A percentile compares a stretch with the other conserved stretches of the same genome.
Conservation (phyloP, 2,797 vertebrate genomes). For the Acanthurus leucopareius region DNA sequence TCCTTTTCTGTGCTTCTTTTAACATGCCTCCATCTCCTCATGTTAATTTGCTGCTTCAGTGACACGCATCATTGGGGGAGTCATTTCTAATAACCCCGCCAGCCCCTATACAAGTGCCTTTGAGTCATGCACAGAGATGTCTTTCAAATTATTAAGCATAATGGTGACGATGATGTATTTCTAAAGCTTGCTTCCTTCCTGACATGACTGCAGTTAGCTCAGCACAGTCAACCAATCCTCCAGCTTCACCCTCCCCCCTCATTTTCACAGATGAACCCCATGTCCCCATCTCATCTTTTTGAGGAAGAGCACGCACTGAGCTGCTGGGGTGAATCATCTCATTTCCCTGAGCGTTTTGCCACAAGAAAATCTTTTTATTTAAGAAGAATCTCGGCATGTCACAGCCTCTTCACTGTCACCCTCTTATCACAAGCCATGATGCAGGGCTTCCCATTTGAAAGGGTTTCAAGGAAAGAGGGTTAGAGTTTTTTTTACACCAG, state of each 20-base stretch:
- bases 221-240: conserved; percentile 47
- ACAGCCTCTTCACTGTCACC: conserved; percentile 64
- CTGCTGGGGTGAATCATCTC: conserved; percentile 74
- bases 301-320: conserved; percentile 66
- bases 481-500: conserved; percentile 43
- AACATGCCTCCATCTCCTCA: conserved; percentile 79
- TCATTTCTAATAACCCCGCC: conserved; percentile 84
- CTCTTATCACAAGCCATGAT: conserved; percentile 71
- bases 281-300: conserved; percentile 58
- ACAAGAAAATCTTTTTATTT: conserved; percentile 72
- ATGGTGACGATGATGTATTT: conserved; percentile 79
- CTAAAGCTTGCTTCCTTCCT: conserved; percentile 73
- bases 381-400: conserved; percentile 60
- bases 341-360: conserved; percentile 71
- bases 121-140: conserved; percentile 77
- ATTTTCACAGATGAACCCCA: conserved; percentile 58
- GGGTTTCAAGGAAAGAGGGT: conserved; percentile 58
- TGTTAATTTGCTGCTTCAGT: conserved; percentile 92
- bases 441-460: conserved; percentile 64
- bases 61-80: conserved; percentile 87
- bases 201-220: conserved; percentile 66
- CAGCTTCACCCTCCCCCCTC: neutral
- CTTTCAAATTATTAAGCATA: conserved; percentile 85
- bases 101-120: conserved; percentile 74
- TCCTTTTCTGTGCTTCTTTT: conserved; percentile 64